Conservation (phyloP, 2,113 vertebrate species). For the Heloderma charlesbogerti region DNA sequence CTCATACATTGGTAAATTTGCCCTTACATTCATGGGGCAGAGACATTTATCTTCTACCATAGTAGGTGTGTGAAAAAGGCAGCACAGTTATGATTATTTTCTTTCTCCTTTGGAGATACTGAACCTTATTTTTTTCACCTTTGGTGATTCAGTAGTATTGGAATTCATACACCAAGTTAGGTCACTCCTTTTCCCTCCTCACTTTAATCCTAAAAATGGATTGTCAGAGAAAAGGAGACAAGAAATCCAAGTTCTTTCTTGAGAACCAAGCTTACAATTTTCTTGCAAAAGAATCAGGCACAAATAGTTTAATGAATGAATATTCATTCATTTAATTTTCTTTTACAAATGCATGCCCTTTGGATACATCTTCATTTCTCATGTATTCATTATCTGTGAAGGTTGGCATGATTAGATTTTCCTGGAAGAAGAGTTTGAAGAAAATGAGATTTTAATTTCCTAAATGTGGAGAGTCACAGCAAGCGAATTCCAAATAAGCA, state of each 20-base stretch:
- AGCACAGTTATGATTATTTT: not conserved
- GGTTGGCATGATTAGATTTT: not conserved
- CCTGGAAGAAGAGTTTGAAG: not conserved
- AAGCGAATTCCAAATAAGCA: not conserved
- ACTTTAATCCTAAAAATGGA: not conserved
- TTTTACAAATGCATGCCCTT: not conserved
- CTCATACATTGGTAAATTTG: not conserved
- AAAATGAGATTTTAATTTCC: slow-evolving; percentile 1
- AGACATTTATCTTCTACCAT: not conserved
- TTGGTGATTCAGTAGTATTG: not conserved
- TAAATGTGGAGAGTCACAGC: not conserved
- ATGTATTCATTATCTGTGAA: not conserved
- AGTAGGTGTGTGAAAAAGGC: not conserved
- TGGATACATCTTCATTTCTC: not conserved
- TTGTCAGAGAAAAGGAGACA: not conserved
- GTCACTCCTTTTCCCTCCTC: not conserved
- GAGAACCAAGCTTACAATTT: not conserved
- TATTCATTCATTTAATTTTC: not conserved
- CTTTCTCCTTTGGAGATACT: not conserved
- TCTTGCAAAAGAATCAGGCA: not conserved
- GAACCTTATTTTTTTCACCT: not conserved
- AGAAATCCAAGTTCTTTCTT: not conserved
- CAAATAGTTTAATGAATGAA: not conserved
- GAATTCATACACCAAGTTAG: not conserved
- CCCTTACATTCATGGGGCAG: not conserved